phyloP scores from a whole-genome alignment of 2,113 vertebrate genomes.

The Aleadryas rufinucha region DNA sequence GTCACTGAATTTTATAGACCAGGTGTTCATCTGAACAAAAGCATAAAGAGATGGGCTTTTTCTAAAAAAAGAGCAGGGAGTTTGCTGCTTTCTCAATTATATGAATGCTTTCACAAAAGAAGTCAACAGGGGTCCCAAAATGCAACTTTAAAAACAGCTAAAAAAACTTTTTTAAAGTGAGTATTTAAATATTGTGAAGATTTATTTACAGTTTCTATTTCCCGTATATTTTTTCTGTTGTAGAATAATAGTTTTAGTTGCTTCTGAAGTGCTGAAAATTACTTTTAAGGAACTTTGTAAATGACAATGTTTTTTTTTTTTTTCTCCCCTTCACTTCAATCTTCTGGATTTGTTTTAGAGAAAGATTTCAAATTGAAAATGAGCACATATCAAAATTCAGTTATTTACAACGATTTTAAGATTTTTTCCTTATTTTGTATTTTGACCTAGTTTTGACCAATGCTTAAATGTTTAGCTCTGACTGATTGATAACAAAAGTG shows the following conservation, averaged over 20 bases:
- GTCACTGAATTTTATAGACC: slow-evolving; percentile 52
- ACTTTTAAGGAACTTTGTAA: neutral
- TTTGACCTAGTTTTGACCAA: neutral
- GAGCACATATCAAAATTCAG: neutral
- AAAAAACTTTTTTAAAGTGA: neutral
- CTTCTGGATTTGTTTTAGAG: neutral
- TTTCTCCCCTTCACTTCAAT: neutral
- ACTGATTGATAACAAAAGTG: neutral
- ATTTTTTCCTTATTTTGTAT: neutral
- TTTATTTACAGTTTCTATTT: neutral
- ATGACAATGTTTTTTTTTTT: neutral
- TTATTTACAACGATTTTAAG: neutral
- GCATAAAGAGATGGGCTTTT: neutral
- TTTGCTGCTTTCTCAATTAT: neutral
- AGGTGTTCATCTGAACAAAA: slow-evolving; percentile 43
- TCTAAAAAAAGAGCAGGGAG: neutral
- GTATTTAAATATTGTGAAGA: neutral
- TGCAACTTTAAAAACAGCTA: neutral
- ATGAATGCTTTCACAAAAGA: neutral
- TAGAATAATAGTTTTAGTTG: neutral
- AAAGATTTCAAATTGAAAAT: neutral
- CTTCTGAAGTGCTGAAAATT: neutral
- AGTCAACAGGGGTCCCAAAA: slow-evolving; percentile 12
- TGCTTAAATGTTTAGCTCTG: neutral
- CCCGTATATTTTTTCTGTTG: neutral